Evolutionary conservation across 2,888 invertebrate species (phyloP).

Genomic region (Eupithecia tripunctaria): DNA sequence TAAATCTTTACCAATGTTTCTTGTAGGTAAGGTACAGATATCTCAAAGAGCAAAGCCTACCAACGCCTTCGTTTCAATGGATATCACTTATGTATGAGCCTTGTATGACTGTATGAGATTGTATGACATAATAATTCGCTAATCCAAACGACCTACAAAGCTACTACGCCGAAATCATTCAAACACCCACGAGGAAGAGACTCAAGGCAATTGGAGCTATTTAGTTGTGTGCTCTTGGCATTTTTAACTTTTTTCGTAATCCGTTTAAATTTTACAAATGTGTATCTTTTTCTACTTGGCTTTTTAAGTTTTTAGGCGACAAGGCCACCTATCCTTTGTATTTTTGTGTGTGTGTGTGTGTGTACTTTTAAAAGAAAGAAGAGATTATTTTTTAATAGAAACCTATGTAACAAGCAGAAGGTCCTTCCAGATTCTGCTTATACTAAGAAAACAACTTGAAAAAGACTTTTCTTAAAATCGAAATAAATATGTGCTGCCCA

Average conservation of each 20-base stretch:
- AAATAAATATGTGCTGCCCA: too few relatives aligned
- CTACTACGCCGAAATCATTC: constrained; percentile 36
- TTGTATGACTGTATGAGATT: neutral
- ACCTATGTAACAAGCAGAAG: too few relatives aligned
- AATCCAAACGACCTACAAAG: constrained; percentile 30
- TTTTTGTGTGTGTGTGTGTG: too few relatives aligned
- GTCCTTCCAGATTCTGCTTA: too few relatives aligned
- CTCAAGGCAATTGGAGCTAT: constrained; percentile 2
- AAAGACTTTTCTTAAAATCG: too few relatives aligned
- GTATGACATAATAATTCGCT: constrained; percentile 12
- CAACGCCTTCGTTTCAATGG: neutral
- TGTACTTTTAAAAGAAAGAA: too few relatives aligned
- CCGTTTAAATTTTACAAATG: neutral
- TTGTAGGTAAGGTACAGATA: neutral
- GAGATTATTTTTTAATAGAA: too few relatives aligned
- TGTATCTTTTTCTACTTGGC: neutral
- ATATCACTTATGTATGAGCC: neutral
- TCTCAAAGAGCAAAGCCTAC: neutral
- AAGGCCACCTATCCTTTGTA: too few relatives aligned
- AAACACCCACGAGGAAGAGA: constrained; percentile 13
- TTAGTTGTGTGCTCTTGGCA: neutral
- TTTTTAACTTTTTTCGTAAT: neutral
- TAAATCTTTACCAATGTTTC: neutral
- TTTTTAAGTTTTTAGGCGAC: too few relatives aligned
- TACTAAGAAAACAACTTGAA: too few relatives aligned